phyloP scores from a whole-genome alignment of 2,888 invertebrate species.

The Pasiphila rectangulata region DNA sequence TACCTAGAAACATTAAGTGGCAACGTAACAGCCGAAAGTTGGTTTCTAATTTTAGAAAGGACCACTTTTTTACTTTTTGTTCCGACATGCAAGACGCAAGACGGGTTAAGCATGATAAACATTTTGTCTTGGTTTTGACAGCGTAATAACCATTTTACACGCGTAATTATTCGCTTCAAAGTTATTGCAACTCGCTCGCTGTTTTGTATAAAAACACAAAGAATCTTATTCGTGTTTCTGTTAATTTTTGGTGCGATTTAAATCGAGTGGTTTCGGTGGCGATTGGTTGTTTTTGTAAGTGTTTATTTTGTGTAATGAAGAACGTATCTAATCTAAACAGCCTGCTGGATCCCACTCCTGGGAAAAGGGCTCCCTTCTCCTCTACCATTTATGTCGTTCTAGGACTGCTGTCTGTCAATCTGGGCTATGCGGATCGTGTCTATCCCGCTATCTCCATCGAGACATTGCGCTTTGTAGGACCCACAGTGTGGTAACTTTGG shows the following conservation, averaged over 20 bases:
- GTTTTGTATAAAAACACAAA: neutral
- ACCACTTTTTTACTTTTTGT: conserved; percentile 1
- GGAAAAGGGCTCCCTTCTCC: too few relatives aligned
- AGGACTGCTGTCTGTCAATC: too few relatives aligned
- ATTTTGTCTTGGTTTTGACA: conserved; percentile 3
- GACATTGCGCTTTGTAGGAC: too few relatives aligned
- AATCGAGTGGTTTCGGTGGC: neutral
- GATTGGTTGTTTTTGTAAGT: too few relatives aligned
- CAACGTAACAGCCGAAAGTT: neutral
- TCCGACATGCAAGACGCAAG: neutral
- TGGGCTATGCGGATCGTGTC: too few relatives aligned
- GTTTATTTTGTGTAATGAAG: too few relatives aligned
- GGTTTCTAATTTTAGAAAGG: conserved; percentile 18
- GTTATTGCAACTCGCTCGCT: neutral
- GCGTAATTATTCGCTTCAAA: neutral
- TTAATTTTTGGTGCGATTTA: neutral
- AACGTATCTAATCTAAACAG: too few relatives aligned
- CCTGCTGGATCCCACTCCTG: too few relatives aligned
- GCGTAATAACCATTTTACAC: neutral
- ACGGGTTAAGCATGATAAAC: neutral
- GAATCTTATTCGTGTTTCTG: neutral
- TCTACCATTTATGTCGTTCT: too few relatives aligned
- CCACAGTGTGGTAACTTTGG: too few relatives aligned
- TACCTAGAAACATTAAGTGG: neutral
- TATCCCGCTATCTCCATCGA: too few relatives aligned